Evolutionary conservation across 2,797 vertebrate species (phyloP).

Genomic region (Argya squamiceps): DNA sequence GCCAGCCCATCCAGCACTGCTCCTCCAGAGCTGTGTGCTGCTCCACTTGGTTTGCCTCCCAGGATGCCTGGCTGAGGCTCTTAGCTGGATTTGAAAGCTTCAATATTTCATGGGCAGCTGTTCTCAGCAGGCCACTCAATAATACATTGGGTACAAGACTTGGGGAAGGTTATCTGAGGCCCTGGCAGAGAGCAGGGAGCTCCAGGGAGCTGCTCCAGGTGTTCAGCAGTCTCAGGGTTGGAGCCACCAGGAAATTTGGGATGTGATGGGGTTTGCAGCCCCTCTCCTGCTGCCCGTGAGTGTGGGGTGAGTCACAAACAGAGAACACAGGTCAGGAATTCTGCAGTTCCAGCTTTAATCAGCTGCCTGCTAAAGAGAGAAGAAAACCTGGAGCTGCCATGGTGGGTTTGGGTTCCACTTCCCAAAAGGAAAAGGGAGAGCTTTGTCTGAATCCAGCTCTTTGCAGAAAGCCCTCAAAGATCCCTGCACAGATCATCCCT

Average conservation of each 20-base stretch:
- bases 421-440: not conserved
- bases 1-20: not conserved
- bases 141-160: slow-evolving; percentile 54
- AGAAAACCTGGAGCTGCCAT: not conserved
- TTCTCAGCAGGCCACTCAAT: slow-evolving; percentile 65
- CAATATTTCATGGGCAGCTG: slow-evolving; percentile 73
- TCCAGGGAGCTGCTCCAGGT: not conserved
- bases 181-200: not conserved
- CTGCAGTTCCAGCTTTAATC: not conserved
- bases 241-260: not conserved
- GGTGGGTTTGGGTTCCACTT: not conserved
- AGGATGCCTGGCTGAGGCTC: slow-evolving; percentile 33
- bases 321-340: not conserved
- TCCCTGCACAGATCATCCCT: not conserved
- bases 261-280: not conserved
- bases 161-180: slow-evolving; percentile 54
- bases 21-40: not conserved
- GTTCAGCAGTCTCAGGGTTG: not conserved
- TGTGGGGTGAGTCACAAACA: not conserved
- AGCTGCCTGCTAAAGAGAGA: not conserved
- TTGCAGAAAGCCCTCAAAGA: not conserved
- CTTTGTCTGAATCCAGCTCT: not conserved
- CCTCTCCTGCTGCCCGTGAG: not conserved
- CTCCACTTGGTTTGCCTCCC: slow-evolving; percentile 29
- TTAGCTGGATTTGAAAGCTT: slow-evolving; percentile 59